Evolutionary conservation across 2,113 vertebrate species (phyloP).

Genomic region (Carettochelys insculpta): DNA sequence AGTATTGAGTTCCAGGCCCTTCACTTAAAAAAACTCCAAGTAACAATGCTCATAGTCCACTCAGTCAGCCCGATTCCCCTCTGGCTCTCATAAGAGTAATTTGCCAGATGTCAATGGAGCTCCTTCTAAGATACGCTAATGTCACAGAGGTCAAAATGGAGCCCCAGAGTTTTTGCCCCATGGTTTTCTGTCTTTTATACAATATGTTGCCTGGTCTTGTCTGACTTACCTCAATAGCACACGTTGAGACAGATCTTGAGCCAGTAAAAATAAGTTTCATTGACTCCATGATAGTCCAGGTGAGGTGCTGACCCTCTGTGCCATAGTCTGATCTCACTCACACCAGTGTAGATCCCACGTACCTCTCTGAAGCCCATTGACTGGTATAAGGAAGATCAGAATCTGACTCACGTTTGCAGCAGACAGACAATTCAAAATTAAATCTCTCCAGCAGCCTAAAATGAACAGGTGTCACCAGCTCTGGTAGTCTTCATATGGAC

Average conservation of each 20-base stretch:
- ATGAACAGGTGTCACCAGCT: background rate
- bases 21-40: background rate
- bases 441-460: accelerated
- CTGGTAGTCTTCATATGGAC: background rate
- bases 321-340: background rate
- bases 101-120: background rate
- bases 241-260: background rate
- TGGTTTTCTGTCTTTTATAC: background rate
- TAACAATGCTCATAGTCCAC: background rate
- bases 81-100: background rate
- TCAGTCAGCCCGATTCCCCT: background rate
- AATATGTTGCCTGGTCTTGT: conserved; percentile 52
- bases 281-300: background rate
- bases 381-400: accelerated
- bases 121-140: background rate
- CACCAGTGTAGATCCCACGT: accelerated
- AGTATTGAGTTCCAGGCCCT: background rate
- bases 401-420: background rate
- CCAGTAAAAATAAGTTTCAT: background rate
- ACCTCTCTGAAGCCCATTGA: background rate
- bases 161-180: background rate
- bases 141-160: background rate
- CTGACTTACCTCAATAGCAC: background rate
- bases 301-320: background rate
- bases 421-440: background rate